A percentile compares a stretch with the other conserved stretches of the same genome.
Conservation (phyloP, 2,888 invertebrate species). For the Stenurella melanura region DNA sequence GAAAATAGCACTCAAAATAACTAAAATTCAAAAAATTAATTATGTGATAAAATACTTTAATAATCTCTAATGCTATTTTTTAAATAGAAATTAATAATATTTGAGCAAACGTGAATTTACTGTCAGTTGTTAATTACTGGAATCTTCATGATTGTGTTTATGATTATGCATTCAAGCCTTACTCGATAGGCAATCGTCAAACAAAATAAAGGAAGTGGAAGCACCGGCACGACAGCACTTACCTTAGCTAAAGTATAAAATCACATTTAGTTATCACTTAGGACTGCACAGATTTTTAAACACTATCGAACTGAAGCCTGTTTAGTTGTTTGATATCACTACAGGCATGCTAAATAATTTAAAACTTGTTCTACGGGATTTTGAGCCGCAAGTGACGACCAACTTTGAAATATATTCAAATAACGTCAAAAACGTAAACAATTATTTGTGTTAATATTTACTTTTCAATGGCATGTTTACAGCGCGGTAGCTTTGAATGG, state of each 20-base stretch:
- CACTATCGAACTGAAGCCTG: neutral
- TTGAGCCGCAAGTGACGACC: neutral
- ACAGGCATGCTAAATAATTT: neutral
- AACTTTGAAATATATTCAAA: neutral
- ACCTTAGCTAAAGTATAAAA: neutral
- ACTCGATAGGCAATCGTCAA: neutral
- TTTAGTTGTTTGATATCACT: neutral
- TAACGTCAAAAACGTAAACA: constrained; percentile 1
- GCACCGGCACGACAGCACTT: neutral
- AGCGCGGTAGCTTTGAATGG: constrained; percentile 7
- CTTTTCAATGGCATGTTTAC: neutral
- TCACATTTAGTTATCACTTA: neutral
- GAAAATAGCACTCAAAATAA: too few species aligned
- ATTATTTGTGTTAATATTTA: neutral
- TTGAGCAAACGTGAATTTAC: too few species aligned
- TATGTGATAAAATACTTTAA: too few species aligned
- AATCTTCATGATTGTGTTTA: neutral
- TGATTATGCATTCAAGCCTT: neutral
- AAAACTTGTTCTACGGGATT: neutral
- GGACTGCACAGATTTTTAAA: neutral
- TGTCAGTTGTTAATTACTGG: neutral
- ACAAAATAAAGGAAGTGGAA: neutral
- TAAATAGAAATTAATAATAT: neutral
- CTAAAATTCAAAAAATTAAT: too few species aligned
- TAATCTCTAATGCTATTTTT: too few species aligned